Conservation (phyloP, 1,140 invertebrate genomes). For the Diuraphis noxia region DNA sequence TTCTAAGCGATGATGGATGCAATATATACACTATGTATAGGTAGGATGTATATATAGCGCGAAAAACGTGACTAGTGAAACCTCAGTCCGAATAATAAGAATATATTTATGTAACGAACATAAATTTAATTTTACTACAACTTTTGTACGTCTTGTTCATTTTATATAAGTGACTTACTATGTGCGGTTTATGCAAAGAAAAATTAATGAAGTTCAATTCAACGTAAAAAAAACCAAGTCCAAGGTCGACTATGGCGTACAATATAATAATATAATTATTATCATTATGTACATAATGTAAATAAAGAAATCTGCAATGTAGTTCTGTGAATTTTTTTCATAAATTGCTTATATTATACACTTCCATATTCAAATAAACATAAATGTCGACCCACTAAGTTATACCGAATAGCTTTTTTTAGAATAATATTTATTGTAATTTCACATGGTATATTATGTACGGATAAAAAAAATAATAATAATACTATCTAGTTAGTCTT, state of each 20-base stretch:
- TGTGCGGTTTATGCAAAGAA: neutral
- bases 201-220: conserved; percentile 25
- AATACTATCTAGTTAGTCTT: neutral
- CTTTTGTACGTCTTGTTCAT: neutral
- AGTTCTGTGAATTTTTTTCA: neutral
- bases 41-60: neutral
- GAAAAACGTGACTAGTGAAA: conserved; percentile 19
- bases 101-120: neutral
- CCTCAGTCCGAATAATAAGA: neutral
- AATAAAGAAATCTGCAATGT: neutral
- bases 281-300: neutral
- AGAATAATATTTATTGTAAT: neutral
- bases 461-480: neutral
- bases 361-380: neutral
- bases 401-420: neutral
- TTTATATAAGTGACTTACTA: neutral
- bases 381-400: neutral
- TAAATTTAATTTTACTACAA: neutral
- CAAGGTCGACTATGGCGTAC: neutral
- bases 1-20: neutral
- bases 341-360: neutral
- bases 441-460: neutral
- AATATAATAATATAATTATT: neutral
- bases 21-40: neutral
- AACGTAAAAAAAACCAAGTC: neutral